These are phyloP conservation scores for Pristionchus arcanus DNA, from an alignment of 2,888 invertebrate genomes.

Conservation along the genomic window DNA sequence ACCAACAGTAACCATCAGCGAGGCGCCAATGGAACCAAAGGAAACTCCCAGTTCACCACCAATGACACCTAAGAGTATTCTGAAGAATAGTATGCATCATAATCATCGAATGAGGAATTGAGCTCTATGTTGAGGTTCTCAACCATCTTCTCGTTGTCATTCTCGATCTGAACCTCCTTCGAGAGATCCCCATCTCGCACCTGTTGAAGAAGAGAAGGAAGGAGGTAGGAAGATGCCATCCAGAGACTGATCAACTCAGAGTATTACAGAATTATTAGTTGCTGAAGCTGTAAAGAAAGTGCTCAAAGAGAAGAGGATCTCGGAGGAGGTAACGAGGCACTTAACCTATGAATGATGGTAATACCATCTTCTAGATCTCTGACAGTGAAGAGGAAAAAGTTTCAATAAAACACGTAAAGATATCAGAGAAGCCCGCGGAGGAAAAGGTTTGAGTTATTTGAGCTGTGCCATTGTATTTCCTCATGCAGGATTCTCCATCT, in stretches of 20 bases:
- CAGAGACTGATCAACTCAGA: not conserved
- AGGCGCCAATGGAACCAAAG: not conserved
- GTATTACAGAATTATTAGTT: slow-evolving; percentile 8
- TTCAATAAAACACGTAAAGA: not conserved
- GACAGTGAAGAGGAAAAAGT: not conserved
- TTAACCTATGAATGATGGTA: not conserved
- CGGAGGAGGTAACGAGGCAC: not conserved
- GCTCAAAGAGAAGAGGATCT: not conserved
- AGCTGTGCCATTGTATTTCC: not conserved
- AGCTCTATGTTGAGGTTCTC: not conserved
- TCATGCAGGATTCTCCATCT: not conserved
- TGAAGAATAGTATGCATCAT: not conserved
- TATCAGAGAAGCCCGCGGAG: not conserved
- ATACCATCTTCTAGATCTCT: not conserved
- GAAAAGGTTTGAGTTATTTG: not conserved
- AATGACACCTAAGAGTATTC: slow-evolving; percentile 30
- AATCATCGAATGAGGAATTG: not conserved
- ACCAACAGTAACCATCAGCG: slow-evolving; percentile 24
- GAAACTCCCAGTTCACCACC: not conserved
- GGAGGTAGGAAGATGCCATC: not conserved
- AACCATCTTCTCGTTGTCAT: slow-evolving; percentile 35
- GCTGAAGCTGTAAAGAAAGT: slow-evolving; percentile 41
- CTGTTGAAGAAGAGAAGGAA: slow-evolving; percentile 13
- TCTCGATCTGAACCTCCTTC: slow-evolving; percentile 41
- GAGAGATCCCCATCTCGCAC: slow-evolving; percentile 46